Evolutionary conservation across 1,140 invertebrate genomes (phyloP), one percentile per base, ranked within the genome.

Genomic region (Ectropis grisescens): DNA sequence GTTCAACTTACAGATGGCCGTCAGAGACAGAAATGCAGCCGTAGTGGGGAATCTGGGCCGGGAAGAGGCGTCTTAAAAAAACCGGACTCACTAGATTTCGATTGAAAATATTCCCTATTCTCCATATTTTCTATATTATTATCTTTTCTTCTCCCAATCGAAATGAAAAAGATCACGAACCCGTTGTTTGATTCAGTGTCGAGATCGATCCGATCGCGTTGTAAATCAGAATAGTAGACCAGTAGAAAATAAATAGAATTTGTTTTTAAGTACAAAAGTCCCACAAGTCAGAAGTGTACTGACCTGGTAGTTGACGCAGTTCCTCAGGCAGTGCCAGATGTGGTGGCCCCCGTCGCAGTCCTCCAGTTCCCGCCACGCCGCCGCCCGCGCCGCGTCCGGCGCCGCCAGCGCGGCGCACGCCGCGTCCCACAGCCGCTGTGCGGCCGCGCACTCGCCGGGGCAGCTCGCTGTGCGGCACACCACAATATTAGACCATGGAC

Each of bases 221-320:
- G 19, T 22, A 9, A 23, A 29, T 13, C 10, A 10, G 1, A 16
- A 33, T 33, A 5, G 11, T 10, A n/a, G n/a, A 7, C 11, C 11
- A 11, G 19, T 33, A 10, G 11, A 7, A 13, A 22, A 11, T 7
- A 13, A 22, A 4, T 11, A 10, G 14, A n/a, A n/a, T n/a, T n/a
- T n/a, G n/a, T n/a, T n/a, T n/a, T n/a, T n/a, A n/a, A n/a, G n/a
- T n/a, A n/a, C n/a, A n/a, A n/a, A n/a, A n/a, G n/a, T n/a, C n/a
- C n/a, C n/a, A n/a, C n/a, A n/a, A n/a, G n/a, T n/a, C n/a, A n/a
- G n/a, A n/a, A n/a, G n/a, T 33, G 11, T 3, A 5, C 9, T 16
- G 16, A 74, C 72, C 58, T 79, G 74, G 38, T 79, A 75, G 29
- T 68, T 62, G 1, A 75, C 62, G 22, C 74, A 75, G 41, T 75